These are phyloP conservation scores for Papilio protenor DNA, from an alignment of 2,888 invertebrate genomes.

Conservation along the genomic window DNA sequence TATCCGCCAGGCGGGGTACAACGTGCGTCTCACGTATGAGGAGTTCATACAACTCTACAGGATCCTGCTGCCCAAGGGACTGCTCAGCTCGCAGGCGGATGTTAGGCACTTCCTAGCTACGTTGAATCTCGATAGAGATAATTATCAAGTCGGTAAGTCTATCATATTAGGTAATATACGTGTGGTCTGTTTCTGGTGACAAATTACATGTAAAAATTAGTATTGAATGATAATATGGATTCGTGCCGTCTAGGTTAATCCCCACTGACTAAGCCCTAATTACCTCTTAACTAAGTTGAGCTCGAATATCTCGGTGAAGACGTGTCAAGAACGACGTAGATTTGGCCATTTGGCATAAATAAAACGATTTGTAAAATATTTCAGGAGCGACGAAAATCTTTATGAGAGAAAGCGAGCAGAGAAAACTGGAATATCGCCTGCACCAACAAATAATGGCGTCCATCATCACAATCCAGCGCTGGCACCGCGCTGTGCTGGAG, in stretches of 20 bases:
- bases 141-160: conserved; percentile 91
- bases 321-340: too few species aligned
- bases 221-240: too few species aligned
- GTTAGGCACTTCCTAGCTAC: conserved; percentile 93
- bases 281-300: too few species aligned
- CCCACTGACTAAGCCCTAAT: too few species aligned
- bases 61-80: conserved; percentile 94
- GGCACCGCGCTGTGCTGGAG: conserved; percentile 93
- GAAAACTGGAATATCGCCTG: conserved; percentile 94
- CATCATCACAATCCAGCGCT: conserved; percentile 95
- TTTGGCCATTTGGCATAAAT: too few species aligned
- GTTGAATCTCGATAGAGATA: conserved; percentile 93
- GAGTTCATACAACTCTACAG: conserved; percentile 97
- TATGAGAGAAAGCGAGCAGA: conserved; percentile 96
- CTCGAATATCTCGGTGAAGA: too few species aligned
- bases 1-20: conserved; percentile 97
- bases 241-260: too few species aligned
- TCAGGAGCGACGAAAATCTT: conserved; percentile 94
- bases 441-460: conserved; percentile 97
- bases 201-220: too few species aligned
- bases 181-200: neutral
- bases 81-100: conserved; percentile 93
- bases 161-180: neutral
- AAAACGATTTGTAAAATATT: conserved; percentile 1
- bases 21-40: conserved; percentile 96